phyloP scores from a whole-genome alignment of 1,140 invertebrate genomes.

The Agrypnia vestita region DNA sequence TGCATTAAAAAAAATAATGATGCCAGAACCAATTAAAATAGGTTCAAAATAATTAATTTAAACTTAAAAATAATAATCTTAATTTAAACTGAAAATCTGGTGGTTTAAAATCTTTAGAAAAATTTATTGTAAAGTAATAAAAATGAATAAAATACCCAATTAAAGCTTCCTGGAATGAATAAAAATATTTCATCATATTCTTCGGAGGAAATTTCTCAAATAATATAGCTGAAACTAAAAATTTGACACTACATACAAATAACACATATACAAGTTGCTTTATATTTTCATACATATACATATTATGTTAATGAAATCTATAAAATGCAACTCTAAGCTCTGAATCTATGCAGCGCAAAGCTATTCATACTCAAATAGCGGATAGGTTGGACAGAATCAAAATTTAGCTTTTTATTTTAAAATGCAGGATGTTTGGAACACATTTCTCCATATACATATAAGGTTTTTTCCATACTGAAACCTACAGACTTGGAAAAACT shows the following conservation, averaged over 20 bases:
- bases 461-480: too few relatives aligned
- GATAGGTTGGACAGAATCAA: neutral
- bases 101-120: too few relatives aligned
- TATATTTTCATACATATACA: slow-evolving; percentile 3
- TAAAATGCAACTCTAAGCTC: slow-evolving; percentile 15
- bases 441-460: too few relatives aligned
- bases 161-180: too few relatives aligned
- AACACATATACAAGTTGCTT: neutral
- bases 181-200: too few relatives aligned
- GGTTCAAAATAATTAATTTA: neutral
- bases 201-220: too few relatives aligned
- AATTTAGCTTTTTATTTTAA: neutral
- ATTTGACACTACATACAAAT: neutral
- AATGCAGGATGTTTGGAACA: too few relatives aligned
- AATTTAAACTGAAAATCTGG: neutral
- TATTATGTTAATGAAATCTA: neutral
- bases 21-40: too few relatives aligned
- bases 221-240: neutral
- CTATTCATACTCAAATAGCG: slow-evolving; percentile 1
- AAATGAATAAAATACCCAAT: too few relatives aligned
- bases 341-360: slow-evolving; percentile 25
- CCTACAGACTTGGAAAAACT: neutral
- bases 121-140: too few relatives aligned
- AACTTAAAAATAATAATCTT: neutral
- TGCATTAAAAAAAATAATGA: too few relatives aligned